Evolutionary conservation across 2,797 vertebrate species (phyloP), one percentile per base, ranked within the genome.

Genomic region (Thripadectes ignobilis): DNA sequence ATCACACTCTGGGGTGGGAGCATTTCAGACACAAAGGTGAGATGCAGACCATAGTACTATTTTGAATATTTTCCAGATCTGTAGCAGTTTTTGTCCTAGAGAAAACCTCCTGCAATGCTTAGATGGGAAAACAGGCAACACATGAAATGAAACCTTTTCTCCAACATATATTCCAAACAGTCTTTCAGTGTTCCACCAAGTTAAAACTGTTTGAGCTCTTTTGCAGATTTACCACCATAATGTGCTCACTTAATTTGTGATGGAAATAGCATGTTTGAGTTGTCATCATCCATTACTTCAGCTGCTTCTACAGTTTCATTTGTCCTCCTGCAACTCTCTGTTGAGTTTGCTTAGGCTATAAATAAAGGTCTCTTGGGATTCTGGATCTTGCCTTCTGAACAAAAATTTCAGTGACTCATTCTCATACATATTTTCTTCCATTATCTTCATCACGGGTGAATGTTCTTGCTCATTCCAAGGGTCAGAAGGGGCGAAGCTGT

Each of bases 351-450:
- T 85, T 10, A 65, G 59, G 85, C 97, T 98, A 97, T 97, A 98
- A 98, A 98, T 98, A 98, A 96, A 97, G 51, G 83, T 91, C 97
- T 87, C 97, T 43, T 34, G 95, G 93, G 97, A 97, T 89, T 32
- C 79, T 95, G 90, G 92, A 93, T 96, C 72, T 94, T 97, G 95
- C 82, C 82, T 93, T 95, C 92, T 72, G 93, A 96, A 91, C 92
- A 71, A 32, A 79, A 10, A 85, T 92, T 74, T 96, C 86, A 39
- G 85, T 98, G 97, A 98, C 94, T 98, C 97, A 98, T 89, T 84
- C 94, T 89, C 92, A 93, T 54, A 39, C 74, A 54, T 54, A 79
- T 90, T 96, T 96, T 88, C 86, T 91, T 91, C 89, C 92, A 85
- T 93, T 90, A 87, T 96, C 93, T 93, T 94, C 90, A 95, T 92